A percentile compares a stretch with the other conserved stretches of the same genome.
These are phyloP conservation scores for Heliocidaris tuberculata DNA, from an alignment of 35 echinoderm and acorn worm genomes.

Conservation along the genomic window DNA sequence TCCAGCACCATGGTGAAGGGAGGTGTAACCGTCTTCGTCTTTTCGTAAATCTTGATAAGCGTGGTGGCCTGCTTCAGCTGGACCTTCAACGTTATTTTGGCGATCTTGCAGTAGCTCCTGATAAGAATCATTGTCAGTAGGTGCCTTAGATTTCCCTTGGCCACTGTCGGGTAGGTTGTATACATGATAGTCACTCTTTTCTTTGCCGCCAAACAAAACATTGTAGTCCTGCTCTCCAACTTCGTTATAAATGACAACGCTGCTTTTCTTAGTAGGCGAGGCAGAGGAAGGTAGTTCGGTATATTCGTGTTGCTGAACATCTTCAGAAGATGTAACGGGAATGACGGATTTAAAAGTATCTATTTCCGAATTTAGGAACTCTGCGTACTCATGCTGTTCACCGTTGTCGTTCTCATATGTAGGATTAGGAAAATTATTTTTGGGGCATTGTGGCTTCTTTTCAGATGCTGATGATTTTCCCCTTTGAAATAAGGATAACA, in stretches of 20 bases:
- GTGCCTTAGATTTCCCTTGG: not conserved
- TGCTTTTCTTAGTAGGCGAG: not conserved
- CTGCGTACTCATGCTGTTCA: not conserved
- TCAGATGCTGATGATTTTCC: not conserved
- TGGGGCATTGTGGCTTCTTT: too few relatives aligned
- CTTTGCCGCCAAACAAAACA: conserved; percentile 25
- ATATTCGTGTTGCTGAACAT: not conserved
- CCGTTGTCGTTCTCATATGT: not conserved
- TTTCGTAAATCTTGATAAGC: not conserved
- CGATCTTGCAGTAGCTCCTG: not conserved
- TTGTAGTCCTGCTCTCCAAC: conserved; percentile 31
- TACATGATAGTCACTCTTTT: not conserved
- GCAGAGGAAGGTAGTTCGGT: not conserved
- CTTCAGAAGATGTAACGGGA: not conserved
- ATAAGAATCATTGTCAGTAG: not conserved
- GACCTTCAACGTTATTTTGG: not conserved
- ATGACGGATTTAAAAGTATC: not conserved
- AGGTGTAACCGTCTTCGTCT: not conserved
- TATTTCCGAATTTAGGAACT: not conserved
- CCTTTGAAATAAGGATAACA: not conserved
- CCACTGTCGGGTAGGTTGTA: not conserved
- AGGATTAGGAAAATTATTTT: too few relatives aligned
- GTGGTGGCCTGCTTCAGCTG: not conserved
- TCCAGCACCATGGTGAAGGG: not conserved
- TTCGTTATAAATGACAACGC: not conserved